Base-by-base conservation (phyloP, 2,113 vertebrate species). In the Cephalopterus ornatus region DNA sequence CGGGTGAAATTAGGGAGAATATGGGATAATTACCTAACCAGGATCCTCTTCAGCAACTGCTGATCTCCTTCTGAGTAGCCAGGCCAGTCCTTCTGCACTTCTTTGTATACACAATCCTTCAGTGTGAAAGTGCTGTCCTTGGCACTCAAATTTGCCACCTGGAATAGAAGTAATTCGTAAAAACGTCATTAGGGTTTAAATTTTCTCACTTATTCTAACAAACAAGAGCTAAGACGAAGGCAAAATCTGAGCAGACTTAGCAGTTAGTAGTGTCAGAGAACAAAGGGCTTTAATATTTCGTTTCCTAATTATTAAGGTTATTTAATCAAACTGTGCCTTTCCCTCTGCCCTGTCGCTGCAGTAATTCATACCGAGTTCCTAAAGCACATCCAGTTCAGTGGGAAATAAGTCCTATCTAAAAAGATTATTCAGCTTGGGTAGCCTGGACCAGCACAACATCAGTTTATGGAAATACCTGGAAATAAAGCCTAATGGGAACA, bases 41-140 rank as follows among this genome's bases (percentile, higher is more conserved):
- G 98, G 84, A 99, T 98, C 82, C 99, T 99, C 96, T 99, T 99
- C 72, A 99, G 98, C 93, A 99, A 97, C 95, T 99, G 99, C 95
- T 99, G 99, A 95, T 99, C 99, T 59, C 99, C 99, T 89, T 99
- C 99, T 0, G 99, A 99, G 98, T 99, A 99, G 92, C 99, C 99
- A 5, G 99, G 99, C 99, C 99, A 99, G 94, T 99, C 99, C 95
- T 98, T 99, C 97, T 99, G 99, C 88, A 99, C 97, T 4, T 99
- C 99, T 71, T 99, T 99, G 98, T 99, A 99, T 35, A 99, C 97
- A 92, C 97, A 96, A 78, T 99, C 99, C 96, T 99, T 99, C 96
- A 99, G 98, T 1, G 99, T 99, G 97, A 98, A 99, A 16, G 99
- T 99, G 97, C 98, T 98, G 83, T 99, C 99, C 97, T 98, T 99